phyloP scores from a whole-genome alignment of 2,888 invertebrate species.

The Erynnis tages region DNA sequence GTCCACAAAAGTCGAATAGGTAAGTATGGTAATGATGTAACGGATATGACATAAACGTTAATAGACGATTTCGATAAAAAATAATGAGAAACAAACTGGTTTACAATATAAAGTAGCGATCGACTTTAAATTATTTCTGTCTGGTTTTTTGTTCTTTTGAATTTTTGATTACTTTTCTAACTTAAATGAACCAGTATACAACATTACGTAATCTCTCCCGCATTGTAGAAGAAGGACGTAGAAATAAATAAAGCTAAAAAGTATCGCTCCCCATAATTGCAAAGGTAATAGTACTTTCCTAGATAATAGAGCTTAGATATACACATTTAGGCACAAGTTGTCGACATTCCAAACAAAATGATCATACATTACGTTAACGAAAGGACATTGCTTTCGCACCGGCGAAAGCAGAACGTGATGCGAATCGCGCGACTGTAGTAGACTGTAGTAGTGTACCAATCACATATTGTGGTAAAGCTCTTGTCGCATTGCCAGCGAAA shows the following conservation, averaged over 20 bases:
- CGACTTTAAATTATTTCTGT: neutral
- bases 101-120: neutral
- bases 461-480: conserved; percentile 32
- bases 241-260: too few relatives aligned
- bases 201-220: too few relatives aligned
- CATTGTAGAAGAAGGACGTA: too few relatives aligned
- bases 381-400: conserved; percentile 42
- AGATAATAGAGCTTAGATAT: neutral
- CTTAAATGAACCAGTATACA: too few relatives aligned
- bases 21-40: neutral
- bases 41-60: conserved; percentile 4
- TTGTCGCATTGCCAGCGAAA: neutral
- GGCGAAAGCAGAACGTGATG: conserved; percentile 70
- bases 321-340: neutral
- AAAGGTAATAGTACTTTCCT: too few relatives aligned
- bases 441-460: too few relatives aligned
- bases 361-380: conserved; percentile 24
- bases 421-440: conserved; percentile 48
- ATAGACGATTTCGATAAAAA: neutral
- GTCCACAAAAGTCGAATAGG: neutral
- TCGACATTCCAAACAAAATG: conserved; percentile 1
- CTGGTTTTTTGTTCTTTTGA: too few relatives aligned
- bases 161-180: too few relatives aligned
- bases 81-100: conserved; percentile 1
- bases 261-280: too few relatives aligned